These are phyloP conservation scores for Punctoribates punctum DNA, from an alignment of 2,888 invertebrate species.

Conservation along the genomic window DNA sequence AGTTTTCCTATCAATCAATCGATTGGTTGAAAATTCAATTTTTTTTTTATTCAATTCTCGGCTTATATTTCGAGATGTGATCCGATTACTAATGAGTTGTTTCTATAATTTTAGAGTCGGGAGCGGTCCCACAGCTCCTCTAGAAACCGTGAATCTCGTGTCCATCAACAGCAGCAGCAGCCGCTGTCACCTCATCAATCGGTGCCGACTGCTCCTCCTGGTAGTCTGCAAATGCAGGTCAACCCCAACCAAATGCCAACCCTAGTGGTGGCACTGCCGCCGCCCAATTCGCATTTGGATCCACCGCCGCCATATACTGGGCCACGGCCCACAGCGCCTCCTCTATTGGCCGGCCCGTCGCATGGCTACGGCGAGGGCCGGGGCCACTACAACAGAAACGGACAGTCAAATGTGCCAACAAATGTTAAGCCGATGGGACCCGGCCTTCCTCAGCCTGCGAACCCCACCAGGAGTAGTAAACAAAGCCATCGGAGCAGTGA, in stretches of 20 bases:
- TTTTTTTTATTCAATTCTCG: not conserved
- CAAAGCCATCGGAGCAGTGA: constrained; percentile 35
- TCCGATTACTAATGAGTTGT: not conserved
- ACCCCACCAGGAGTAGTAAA: not conserved
- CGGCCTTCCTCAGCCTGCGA: not conserved
- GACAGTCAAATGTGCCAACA: constrained; percentile 41
- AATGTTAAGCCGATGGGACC: constrained; percentile 31
- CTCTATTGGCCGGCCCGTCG: constrained; percentile 58
- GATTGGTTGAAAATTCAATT: not conserved
- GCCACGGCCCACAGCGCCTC: constrained; percentile 51
- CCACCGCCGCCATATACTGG: constrained; percentile 51
- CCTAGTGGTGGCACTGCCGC: constrained; percentile 40
- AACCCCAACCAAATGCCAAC: constrained; percentile 37
- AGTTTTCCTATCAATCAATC: not conserved
- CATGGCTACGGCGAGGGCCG: constrained; percentile 69
- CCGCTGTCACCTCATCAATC: not conserved
- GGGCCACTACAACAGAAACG: constrained; percentile 61
- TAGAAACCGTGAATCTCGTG: constrained; percentile 30
- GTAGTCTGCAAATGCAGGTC: constrained; percentile 18
- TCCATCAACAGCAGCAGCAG: constrained; percentile 30
- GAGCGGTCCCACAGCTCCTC: constrained; percentile 21
- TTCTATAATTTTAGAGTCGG: constrained; percentile 6
- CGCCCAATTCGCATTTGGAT: constrained; percentile 43
- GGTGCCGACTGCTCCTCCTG: not conserved
- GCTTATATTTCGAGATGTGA: not conserved